Conservation (phyloP, 1,140 invertebrate species). For the Pseudobourletiella spinata region DNA sequence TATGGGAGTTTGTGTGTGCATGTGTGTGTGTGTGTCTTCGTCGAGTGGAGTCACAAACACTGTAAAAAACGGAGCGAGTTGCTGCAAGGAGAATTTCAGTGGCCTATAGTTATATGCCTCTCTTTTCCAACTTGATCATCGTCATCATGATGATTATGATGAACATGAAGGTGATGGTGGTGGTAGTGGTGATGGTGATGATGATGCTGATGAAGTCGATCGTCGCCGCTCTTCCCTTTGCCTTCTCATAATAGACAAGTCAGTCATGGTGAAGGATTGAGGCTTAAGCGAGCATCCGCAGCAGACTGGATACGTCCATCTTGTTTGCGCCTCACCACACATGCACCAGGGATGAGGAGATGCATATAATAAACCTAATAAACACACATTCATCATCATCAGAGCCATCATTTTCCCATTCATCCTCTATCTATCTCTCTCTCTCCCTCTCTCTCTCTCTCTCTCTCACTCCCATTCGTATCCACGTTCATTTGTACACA, state of each 20-base stretch:
- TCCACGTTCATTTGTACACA: not conserved
- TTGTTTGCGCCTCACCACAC: not conserved
- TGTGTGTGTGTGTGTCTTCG: not conserved
- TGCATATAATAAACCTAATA: conserved; percentile 9
- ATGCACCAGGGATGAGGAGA: not conserved
- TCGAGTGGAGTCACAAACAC: not conserved
- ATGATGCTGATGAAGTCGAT: not conserved
- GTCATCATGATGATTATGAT: too few species aligned
- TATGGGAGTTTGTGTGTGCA: not conserved
- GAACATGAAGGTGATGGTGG: too few species aligned
- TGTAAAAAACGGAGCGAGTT: not conserved
- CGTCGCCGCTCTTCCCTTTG: not conserved
- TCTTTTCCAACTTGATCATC: conserved; percentile 1
- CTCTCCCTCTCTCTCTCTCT: not conserved
- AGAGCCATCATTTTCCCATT: conserved; percentile 11
- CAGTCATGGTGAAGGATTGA: not conserved
- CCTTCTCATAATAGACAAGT: not conserved
- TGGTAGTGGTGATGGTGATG: not conserved
- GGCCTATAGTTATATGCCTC: not conserved
- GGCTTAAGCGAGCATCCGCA: too few species aligned
- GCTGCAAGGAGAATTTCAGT: too few species aligned
- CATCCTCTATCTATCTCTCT: too few species aligned
- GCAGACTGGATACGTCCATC: not conserved
- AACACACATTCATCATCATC: conserved; percentile 9
- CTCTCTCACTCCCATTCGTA: not conserved